These are phyloP conservation scores for Adineta ricciae DNA, from an alignment of 2,888 invertebrate genomes.

Conservation along the genomic window DNA sequence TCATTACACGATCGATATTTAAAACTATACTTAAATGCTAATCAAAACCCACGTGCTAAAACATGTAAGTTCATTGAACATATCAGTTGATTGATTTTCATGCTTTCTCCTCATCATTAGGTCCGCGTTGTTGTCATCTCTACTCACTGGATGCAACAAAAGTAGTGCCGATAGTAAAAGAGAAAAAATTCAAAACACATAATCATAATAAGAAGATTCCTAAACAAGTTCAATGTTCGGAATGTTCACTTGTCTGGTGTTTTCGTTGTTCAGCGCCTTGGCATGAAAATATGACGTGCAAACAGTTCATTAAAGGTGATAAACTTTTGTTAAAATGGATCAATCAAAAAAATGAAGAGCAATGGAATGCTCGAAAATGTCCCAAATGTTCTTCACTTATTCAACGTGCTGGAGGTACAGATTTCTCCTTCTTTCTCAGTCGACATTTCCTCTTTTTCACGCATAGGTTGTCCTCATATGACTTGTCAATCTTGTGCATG, in stretches of 20 bases:
- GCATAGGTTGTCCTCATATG: slow-evolving; percentile 51
- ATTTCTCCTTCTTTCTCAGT: too few relatives aligned
- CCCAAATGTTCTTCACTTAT: slow-evolving; percentile 8
- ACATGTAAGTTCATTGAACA: neutral
- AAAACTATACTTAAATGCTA: neutral
- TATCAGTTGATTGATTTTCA: neutral
- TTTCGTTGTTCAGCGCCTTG: slow-evolving; percentile 19
- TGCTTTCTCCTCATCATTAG: neutral
- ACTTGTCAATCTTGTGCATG: slow-evolving; percentile 47
- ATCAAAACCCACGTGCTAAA: slow-evolving; percentile 11
- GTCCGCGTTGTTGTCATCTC: neutral
- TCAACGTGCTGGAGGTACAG: neutral
- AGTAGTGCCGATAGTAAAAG: neutral
- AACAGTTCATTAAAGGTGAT: slow-evolving; percentile 21
- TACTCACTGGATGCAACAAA: neutral
- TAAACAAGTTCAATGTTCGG: slow-evolving; percentile 38
- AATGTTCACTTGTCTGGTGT: slow-evolving; percentile 11
- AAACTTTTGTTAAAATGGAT: slow-evolving; percentile 15
- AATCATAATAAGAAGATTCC: slow-evolving; percentile 15
- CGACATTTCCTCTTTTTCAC: neutral
- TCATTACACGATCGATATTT: slow-evolving; percentile 15
- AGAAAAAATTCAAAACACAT: neutral
- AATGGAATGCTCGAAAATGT: slow-evolving; percentile 22
- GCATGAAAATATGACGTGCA: slow-evolving; percentile 18
- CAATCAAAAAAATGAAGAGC: slow-evolving; percentile 13